phyloP scores from a whole-genome alignment of 2,797 vertebrate genomes.

The Macropus fuliginosus region DNA sequence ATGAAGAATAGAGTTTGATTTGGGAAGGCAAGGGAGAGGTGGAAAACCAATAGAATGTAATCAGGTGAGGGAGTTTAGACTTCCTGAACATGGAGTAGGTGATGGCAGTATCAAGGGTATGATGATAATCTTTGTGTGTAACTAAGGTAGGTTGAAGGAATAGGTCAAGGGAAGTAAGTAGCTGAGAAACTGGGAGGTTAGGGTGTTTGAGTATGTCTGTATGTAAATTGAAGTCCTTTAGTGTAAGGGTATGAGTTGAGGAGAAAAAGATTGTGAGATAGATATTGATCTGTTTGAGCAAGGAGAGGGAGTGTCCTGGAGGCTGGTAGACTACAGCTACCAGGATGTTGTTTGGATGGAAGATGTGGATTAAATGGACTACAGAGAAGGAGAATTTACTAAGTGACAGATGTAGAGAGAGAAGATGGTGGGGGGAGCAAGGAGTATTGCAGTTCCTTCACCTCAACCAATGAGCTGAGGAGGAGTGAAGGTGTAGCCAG shows the following conservation, averaged over 20 bases:
- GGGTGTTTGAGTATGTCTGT: background rate
- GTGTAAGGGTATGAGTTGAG: background rate
- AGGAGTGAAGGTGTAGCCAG: background rate
- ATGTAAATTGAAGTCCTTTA: background rate
- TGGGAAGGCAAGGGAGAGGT: background rate
- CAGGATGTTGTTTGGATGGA: background rate
- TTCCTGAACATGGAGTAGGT: background rate
- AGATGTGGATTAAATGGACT: background rate
- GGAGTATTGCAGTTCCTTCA: background rate
- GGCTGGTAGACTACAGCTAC: background rate
- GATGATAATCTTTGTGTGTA: background rate
- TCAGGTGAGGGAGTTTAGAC: background rate
- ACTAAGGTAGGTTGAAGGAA: background rate
- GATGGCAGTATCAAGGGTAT: background rate
- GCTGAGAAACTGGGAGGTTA: background rate
- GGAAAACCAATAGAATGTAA: too few species aligned
- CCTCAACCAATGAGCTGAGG: too few species aligned
- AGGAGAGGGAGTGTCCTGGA: background rate
- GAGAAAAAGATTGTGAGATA: background rate
- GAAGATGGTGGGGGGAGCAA: background rate
- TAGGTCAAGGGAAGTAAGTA: background rate
- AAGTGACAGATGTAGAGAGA: background rate
- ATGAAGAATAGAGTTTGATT: background rate
- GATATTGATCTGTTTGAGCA: background rate
- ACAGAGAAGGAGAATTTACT: background rate